These are phyloP conservation scores for Enchytraeus crypticus DNA, from an alignment of 2,888 invertebrate genomes.

Conservation along the genomic window DNA sequence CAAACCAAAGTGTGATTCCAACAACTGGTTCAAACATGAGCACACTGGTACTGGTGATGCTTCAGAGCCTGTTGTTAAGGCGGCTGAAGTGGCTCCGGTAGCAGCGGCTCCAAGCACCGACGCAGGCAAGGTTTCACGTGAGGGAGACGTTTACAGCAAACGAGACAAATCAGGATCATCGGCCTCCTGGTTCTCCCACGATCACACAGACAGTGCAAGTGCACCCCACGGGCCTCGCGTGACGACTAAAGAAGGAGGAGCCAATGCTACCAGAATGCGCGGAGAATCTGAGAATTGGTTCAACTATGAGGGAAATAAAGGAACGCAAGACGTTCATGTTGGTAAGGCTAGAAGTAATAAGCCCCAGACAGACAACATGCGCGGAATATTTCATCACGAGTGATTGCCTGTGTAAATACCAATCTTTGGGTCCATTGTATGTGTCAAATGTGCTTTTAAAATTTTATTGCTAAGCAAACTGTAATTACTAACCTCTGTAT, in stretches of 20 bases:
- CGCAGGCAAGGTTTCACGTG: neutral
- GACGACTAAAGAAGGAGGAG: slow-evolving; percentile 15
- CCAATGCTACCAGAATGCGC: slow-evolving; percentile 19
- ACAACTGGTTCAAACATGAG: slow-evolving; percentile 17
- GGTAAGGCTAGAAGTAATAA: neutral
- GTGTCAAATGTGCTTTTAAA: too few relatives aligned
- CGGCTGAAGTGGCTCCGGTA: neutral
- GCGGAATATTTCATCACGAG: slow-evolving; percentile 1
- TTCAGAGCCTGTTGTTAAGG: neutral
- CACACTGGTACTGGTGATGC: neutral
- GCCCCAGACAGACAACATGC: slow-evolving; percentile 1
- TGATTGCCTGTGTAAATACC: too few relatives aligned
- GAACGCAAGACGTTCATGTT: neutral
- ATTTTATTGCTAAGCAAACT: too few relatives aligned
- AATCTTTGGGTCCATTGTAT: too few relatives aligned
- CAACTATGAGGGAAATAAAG: slow-evolving; percentile 22
- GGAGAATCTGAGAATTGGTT: slow-evolving; percentile 26
- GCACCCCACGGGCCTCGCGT: slow-evolving; percentile 4
- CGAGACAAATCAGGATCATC: slow-evolving; percentile 22
- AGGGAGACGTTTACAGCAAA: slow-evolving; percentile 7
- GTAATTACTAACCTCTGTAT: too few relatives aligned
- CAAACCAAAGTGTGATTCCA: slow-evolving; percentile 14
- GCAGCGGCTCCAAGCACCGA: neutral
- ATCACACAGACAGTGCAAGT: neutral
- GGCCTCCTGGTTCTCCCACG: slow-evolving; percentile 24